Evolutionary conservation across 1,140 invertebrate species (phyloP).

Genomic region (Diabrotica undecimpunctata): DNA sequence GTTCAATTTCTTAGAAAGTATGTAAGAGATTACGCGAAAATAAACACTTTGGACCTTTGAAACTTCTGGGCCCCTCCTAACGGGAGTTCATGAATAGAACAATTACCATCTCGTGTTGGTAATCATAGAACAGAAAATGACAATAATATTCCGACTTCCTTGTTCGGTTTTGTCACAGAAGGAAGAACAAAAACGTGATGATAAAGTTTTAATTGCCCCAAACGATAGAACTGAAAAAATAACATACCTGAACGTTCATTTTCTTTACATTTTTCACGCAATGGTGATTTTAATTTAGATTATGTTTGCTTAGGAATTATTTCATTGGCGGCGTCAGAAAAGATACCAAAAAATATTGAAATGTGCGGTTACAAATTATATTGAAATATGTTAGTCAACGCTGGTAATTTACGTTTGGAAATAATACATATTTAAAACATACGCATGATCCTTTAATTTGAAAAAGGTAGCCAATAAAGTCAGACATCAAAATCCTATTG

Average conservation of each 20-base stretch:
- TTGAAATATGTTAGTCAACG: too few species aligned
- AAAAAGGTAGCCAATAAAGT: too few species aligned
- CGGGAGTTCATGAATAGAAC: neutral
- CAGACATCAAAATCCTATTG: too few species aligned
- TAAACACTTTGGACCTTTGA: too few species aligned
- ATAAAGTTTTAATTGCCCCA: conserved; percentile 16
- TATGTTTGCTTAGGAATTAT: conserved; percentile 16
- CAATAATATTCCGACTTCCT: conserved; percentile 6
- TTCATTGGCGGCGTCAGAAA: neutral
- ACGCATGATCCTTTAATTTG: too few species aligned
- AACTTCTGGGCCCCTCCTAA: too few species aligned
- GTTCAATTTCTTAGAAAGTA: too few species aligned
- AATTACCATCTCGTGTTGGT: neutral
- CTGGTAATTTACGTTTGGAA: too few species aligned
- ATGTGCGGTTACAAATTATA: too few species aligned
- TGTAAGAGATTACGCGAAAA: too few species aligned
- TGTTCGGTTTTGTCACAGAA: conserved; percentile 5
- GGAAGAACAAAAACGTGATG: conserved; percentile 18
- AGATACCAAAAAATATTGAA: too few species aligned
- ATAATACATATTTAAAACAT: too few species aligned
- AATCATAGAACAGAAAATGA: neutral
- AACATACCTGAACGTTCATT: conserved; percentile 17
- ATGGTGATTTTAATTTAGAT: conserved; percentile 19
- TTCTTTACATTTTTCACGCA: conserved; percentile 14
- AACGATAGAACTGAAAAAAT: conserved; percentile 12